Base-by-base conservation (phyloP, 1,140 invertebrate species). In the Drosophila auraria region DNA sequence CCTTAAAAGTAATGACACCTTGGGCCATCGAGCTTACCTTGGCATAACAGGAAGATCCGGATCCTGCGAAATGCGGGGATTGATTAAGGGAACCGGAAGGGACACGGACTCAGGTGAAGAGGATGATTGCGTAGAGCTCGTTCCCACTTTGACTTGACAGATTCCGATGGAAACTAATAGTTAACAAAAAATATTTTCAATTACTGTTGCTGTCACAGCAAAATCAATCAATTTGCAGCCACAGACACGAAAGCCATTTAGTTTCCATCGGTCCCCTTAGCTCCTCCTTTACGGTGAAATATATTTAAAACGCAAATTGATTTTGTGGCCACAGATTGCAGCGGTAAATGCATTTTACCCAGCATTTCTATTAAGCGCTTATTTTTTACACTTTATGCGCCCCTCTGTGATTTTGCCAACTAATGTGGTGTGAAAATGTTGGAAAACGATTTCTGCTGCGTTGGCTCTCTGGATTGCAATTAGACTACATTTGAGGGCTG, bases 281-380 rank as follows among this genome's bases (percentile, higher is more conserved):
- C 44, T 45, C 40, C 27, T 42, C 56, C 47, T 49, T 53, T n/a
- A 44, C 47, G 64, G 45, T 78, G 30, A 47, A 53, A 73, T 78
- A 78, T 74, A 87, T 64, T 89, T 84, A 69, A 69, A 81, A 60
- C 78, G 73, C 83, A 87, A 87, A 89, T 90, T 89, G 84, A 82
- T 89, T 89, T 89, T 89, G 84, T 89, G 84, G 84, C 83, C 84
- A 89, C 84, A 87, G 70, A 89, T 87, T 89, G 87, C 78, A 78
- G 87, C 73, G 72, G 84, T 73, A 82, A 89, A 68, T 89, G 86
- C 84, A 89, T 82, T 84, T 84, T 56, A 38, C 53, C 73, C 63
- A 50, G 53, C 40, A 73, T 72, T 82, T 47, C 45, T 63, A 71
- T 61, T 53, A 50, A 44, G 20, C 17, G 12, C 30, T 50, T 73